phyloP scores from a whole-genome alignment of 2,113 vertebrate genomes.

The Todiramphus saurophagus region DNA sequence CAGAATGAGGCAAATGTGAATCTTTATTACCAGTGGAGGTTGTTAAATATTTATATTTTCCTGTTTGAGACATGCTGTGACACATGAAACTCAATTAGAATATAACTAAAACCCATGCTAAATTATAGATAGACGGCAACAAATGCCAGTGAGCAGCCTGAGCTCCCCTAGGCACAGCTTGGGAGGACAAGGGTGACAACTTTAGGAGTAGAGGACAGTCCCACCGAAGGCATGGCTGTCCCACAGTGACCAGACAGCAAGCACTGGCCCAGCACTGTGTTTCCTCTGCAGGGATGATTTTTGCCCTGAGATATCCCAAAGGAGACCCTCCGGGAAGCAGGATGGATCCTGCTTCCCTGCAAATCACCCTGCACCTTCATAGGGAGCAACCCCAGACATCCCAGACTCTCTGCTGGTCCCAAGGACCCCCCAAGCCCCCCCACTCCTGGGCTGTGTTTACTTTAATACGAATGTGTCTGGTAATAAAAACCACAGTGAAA shows the following conservation, averaged over 20 bases:
- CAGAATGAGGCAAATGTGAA: conserved; percentile 57
- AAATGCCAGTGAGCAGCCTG: not conserved
- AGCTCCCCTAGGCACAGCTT: not conserved
- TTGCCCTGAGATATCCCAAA: not conserved
- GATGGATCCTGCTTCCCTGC: not conserved
- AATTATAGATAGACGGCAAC: conserved; percentile 53
- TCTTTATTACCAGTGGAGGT: conserved; percentile 64
- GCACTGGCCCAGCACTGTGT: fast-evolving
- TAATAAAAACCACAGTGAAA: not conserved
- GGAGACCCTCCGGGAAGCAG: not conserved
- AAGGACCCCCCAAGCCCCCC: not conserved
- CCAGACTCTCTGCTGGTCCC: fast-evolving
- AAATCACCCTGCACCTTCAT: not conserved
- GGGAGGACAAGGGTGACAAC: not conserved
- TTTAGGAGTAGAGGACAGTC: not conserved
- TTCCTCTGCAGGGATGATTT: not conserved
- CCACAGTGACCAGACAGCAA: fast-evolving
- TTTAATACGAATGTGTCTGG: not conserved
- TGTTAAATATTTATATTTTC: conserved; percentile 73
- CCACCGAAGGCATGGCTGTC: not conserved
- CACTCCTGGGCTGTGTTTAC: not conserved
- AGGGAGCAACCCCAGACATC: not conserved
- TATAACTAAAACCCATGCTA: conserved; percentile 15
- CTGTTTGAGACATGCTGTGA: conserved; percentile 50
- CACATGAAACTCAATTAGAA: conserved; percentile 61